Evolutionary conservation across 2,113 vertebrate genomes (phyloP), one percentile per base, ranked within the genome.

Genomic region (Dasypus novemcinctus): DNA sequence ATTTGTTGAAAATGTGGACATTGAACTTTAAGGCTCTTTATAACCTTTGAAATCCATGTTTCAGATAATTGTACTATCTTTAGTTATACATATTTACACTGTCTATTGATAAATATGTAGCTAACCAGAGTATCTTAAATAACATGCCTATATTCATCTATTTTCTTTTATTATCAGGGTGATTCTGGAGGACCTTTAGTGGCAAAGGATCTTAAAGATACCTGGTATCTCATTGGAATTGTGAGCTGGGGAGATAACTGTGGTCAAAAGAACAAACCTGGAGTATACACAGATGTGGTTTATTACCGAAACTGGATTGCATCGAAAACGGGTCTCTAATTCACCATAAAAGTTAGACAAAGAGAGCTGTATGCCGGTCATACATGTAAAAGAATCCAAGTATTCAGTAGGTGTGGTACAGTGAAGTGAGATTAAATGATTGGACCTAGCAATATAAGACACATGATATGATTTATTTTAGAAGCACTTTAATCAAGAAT

Each of bases 151-250:
- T 36, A 41, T 72, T 96, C 81, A 84, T 4, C 4, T 91, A 74
- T 95, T 74, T 92, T 97, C 75, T 96, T 93, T 96, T 41, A 95
- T 75, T 96, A 49, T 83, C 92, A 99, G 99, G 99, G 99, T 75
- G 99, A 99, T 93, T 99, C 99, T 46, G 99, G 99, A 75, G 99
- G 99, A 54, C 99, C 99, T 14, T 72, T 99, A 96, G 99, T 99
- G 78, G 97, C 98, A 29, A 97, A 95, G 1, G 98, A 99, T 97
- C 88, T 90, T 83, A 98, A 98, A 97, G 98, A 98, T 66, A 98
- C 98, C 72, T 99, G 98, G 98, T 98, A 98, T 95, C 98, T 99
- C 54, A 96, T 98, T 88, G 98, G 98, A 97, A 98, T 99, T 92
- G 98, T 99, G 93, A 99, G 98, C 96, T 99, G 98, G 98, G 98